A percentile compares a stretch with the other conserved stretches of the same genome.
Evolutionary conservation across 2,113 vertebrate species (phyloP).

Genomic region (Lethenteron camtschaticum): DNA sequence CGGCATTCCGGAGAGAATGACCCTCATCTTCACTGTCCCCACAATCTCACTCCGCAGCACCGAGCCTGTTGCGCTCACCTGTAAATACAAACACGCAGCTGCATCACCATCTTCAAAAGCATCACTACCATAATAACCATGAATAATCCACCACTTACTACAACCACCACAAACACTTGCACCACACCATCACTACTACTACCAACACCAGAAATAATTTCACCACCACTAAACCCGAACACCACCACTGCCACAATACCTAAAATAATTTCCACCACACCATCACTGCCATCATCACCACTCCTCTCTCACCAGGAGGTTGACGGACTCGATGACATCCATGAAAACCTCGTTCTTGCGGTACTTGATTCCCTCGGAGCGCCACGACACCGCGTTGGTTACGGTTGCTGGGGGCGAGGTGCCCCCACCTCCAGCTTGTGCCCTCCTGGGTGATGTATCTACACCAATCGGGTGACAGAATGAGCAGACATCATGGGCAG

Average conservation of each 20-base stretch:
- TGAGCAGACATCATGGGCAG: too few relatives aligned
- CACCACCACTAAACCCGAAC: too few relatives aligned
- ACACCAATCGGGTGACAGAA: background rate
- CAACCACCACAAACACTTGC: too few relatives aligned
- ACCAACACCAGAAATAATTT: too few relatives aligned
- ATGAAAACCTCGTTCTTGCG: slow-evolving; percentile 96
- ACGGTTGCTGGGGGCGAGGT: slow-evolving; percentile 59
- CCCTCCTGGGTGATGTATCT: slow-evolving; percentile 80
- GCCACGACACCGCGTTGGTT: slow-evolving; percentile 83
- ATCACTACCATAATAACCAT: too few relatives aligned
- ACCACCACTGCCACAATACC: too few relatives aligned
- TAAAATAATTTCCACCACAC: too few relatives aligned
- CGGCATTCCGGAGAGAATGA: slow-evolving; percentile 66
- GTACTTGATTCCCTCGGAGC: slow-evolving; percentile 69
- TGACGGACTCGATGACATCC: slow-evolving; percentile 72
- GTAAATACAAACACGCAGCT: background rate
- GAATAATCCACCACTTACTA: too few relatives aligned
- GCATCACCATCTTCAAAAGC: too few relatives aligned
- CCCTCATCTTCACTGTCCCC: slow-evolving; percentile 54
- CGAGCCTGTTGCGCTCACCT: slow-evolving; percentile 51
- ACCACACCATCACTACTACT: too few relatives aligned
- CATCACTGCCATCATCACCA: too few relatives aligned
- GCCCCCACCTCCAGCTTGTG: slow-evolving; percentile 54
- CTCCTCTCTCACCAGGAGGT: slow-evolving; percentile 46
- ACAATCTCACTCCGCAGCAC: slow-evolving; percentile 63